Base-by-base conservation (phyloP, 2,797 vertebrate species). In the Acanthurus leucopareius region DNA sequence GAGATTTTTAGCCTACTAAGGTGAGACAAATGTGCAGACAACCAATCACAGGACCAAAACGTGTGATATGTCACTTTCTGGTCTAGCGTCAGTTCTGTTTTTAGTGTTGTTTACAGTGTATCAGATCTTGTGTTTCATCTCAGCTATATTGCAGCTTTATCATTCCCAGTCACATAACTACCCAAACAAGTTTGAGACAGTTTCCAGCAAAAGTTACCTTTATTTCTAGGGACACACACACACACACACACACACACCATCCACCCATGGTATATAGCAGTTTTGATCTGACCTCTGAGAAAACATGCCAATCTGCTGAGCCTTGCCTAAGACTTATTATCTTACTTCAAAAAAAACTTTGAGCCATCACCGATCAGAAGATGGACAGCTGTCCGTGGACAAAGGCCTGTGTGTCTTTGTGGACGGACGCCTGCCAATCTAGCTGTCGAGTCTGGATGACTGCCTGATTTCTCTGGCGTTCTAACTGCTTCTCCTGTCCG, bases 391-490 rank as follows among this genome's bases (percentile, higher is more conserved):
- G 81, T 84, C 83, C 28, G 8, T 63, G 73, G 80, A 90, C 85
- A 87, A 87, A 90, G 85, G 89, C 83, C 76, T 71, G 75, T 69
- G 64, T 84, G 86, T 88, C 85, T 90, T 86, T 82, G 83, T 83
- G 77, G 78, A 91, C 73, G 48, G 73, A 78, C 1, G 53, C 67
- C 88, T 92, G 91, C 86, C 91, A 91, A 86, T 92, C 89, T 79
- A 81, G 68, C 90, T 89, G 86, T 89, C 70, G 53, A 65, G 73
- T 61, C 80, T 86, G 88, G 88, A 86, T 75, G 86, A 79, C 77
- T 81, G 79, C 85, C 86, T 76, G 84, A 90, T 90, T 88, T 73
- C 67, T 88, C 80, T 71, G 71, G 70, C 71, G 79, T 82, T 82
- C 86, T 88, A 88, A 85, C 86, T 51, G 69, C 72, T 71, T 83